Evolutionary conservation across 1,140 invertebrate species (phyloP), one percentile per base, ranked within the genome.

Genomic region (Drosophila pallidifrons): DNA sequence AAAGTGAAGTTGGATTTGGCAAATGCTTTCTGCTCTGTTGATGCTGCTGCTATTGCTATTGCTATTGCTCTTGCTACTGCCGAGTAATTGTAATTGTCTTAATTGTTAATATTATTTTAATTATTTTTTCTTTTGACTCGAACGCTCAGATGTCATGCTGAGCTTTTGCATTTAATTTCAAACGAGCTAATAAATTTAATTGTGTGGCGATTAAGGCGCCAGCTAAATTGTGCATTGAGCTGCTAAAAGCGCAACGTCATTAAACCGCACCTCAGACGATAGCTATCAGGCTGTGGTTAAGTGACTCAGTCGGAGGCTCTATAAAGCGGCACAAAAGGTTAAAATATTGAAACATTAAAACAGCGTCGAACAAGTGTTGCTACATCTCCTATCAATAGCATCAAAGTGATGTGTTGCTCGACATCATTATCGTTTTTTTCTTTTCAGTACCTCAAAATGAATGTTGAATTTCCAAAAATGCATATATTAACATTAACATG

Each of bases 121-220:
- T 88, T 88, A 65, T 74, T 57, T 68, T 66, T 43, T 54, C 10
- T 66, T 43, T 67, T 41, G 49, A 55, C 58, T 55, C 38, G 49
- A 52, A 45, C 49, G 46, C 15, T 77, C 25, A 59, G 43, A 73
- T 73, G 76, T 68, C 82, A 75, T 66, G 83, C 83, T 72, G 82
- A 69, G 77, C 64, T 82, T 74, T 79, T 80, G 72, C 85, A 79
- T 89, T 80, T 81, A 75, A 87, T 69, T 80, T 74, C 76, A 70
- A 75, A 83, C 35, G 80, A 83, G 85, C 55, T 79, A 78, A 88
- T 88, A 83, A 88, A 88, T 77, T 89, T 83, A 89, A 89, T 83
- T 89, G 80, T 77, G 61, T 57, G 66, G 69, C 70, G 83, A 70
- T 77, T 77, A 75, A 88, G 60, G 28, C 49, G 80, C 68, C 79